Conservation (phyloP, 2,797 vertebrate genomes). For the Columba guinea region DNA sequence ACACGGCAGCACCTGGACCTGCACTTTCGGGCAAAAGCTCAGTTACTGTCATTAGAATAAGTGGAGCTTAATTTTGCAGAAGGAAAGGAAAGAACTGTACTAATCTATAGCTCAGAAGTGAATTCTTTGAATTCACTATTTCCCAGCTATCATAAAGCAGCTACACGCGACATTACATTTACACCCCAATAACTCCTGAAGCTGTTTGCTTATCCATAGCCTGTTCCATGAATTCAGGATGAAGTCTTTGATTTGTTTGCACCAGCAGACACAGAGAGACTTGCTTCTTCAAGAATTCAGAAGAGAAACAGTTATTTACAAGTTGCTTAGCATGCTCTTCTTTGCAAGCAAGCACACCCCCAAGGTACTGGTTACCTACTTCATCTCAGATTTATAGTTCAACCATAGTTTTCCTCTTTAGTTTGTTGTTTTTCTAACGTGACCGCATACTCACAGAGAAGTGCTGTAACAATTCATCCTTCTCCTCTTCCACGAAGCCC, state of each 20-base stretch:
- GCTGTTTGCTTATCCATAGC: neutral
- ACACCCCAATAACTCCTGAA: neutral
- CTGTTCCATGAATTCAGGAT: neutral
- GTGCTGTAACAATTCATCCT: slow-evolving; percentile 93
- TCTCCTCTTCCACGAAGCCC: slow-evolving; percentile 90
- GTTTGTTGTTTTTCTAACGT: neutral
- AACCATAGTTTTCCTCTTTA: neutral
- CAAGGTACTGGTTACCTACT: neutral
- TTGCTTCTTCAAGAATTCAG: neutral
- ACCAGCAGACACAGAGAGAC: neutral
- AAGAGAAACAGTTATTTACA: neutral
- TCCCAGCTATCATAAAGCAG: neutral
- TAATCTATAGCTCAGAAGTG: neutral
- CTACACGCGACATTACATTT: neutral
- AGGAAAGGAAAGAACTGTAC: accelerated
- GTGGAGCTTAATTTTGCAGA: neutral
- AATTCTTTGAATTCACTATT: neutral
- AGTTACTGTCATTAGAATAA: neutral
- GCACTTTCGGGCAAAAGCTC: neutral
- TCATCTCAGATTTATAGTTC: neutral
- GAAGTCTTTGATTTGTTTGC: neutral
- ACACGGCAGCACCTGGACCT: neutral
- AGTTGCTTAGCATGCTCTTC: neutral
- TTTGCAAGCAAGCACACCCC: neutral
- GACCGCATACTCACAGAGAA: slow-evolving; percentile 86